phyloP scores from a whole-genome alignment of 2,113 vertebrate species.

The Pteruthius melanotis region DNA sequence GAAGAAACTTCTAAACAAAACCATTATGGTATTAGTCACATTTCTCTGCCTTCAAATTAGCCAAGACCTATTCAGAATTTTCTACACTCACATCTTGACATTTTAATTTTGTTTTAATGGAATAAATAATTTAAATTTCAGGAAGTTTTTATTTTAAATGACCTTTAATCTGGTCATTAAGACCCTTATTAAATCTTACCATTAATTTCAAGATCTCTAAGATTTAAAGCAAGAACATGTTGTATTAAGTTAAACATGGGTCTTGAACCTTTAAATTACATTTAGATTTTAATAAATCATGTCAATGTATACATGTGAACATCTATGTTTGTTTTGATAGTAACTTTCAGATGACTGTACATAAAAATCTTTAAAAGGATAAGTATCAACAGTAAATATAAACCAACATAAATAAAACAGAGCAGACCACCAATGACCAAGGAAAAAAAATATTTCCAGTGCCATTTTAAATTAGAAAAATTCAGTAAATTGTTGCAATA shows the following conservation, averaged over 20 bases:
- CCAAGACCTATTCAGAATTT: neutral
- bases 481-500: neutral
- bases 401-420: neutral
- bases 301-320: neutral
- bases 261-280: neutral
- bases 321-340: neutral
- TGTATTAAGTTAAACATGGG: neutral
- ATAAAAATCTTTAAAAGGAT: neutral
- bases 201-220: neutral
- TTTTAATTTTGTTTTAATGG: neutral
- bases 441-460: neutral
- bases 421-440: neutral
- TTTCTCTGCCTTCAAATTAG: neutral
- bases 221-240: neutral
- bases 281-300: neutral
- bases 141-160: neutral
- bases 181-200: neutral
- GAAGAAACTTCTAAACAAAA: neutral
- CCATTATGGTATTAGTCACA: accelerated
- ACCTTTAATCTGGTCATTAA: neutral
- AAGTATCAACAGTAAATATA: neutral
- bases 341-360: neutral
- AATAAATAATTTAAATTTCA: neutral
- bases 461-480: neutral
- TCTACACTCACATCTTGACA: neutral